A percentile compares a stretch with the other conserved stretches of the same genome.
These are phyloP conservation scores for Hemibagrus wyckioides DNA, from an alignment of 2,113 vertebrate genomes.

Conservation along the genomic window DNA sequence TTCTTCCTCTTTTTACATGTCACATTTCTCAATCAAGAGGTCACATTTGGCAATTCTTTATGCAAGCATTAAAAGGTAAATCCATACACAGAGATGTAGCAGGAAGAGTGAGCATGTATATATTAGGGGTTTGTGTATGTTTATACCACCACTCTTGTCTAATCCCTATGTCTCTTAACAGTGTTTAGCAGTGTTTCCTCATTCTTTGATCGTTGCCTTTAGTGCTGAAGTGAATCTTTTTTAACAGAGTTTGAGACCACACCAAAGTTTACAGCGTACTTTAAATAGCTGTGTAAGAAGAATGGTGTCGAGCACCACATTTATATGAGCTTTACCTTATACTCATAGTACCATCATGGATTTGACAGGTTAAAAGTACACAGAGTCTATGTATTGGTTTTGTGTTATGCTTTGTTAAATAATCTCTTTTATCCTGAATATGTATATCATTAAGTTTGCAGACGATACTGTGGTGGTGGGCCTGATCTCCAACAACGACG, in stretches of 20 bases:
- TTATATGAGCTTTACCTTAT: not conserved
- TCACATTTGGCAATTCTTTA: not conserved
- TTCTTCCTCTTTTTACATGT: constrained; percentile 41
- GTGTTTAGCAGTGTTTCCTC: constrained; percentile 37
- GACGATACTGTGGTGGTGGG: too few relatives aligned
- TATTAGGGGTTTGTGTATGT: not conserved
- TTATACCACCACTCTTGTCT: not conserved
- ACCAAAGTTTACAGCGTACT: constrained; percentile 14
- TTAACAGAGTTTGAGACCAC: constrained; percentile 33
- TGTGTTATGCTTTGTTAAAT: not conserved
- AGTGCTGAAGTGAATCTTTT: constrained; percentile 10
- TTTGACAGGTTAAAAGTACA: not conserved
- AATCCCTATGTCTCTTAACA: not conserved
- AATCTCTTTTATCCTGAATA: not conserved
- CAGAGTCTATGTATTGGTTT: not conserved
- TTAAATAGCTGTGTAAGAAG: constrained; percentile 3
- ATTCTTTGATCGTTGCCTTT: constrained; percentile 23
- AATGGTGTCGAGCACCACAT: not conserved
- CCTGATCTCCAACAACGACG: too few relatives aligned
- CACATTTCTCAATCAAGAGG: constrained; percentile 12
- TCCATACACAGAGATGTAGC: not conserved
- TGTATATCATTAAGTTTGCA: too few relatives aligned
- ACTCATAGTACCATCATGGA: not conserved
- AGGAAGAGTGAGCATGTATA: not conserved
- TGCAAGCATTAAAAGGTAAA: not conserved